phyloP scores from a whole-genome alignment of 2,113 vertebrate genomes.

The Tachycineta bicolor region DNA sequence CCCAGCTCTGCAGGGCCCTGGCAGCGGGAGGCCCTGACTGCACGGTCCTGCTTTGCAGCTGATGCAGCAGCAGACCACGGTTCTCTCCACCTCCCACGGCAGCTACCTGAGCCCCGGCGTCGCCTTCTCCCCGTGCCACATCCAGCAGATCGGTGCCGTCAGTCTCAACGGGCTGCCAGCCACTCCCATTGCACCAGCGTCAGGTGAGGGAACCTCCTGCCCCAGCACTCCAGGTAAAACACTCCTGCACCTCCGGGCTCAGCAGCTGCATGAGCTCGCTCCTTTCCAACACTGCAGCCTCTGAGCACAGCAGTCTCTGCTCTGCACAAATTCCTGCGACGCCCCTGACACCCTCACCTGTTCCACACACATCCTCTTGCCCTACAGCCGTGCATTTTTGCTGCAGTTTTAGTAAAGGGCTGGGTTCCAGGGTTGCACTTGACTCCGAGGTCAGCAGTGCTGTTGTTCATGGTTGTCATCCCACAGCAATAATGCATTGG shows the following conservation, averaged over 20 bases:
- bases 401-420: neutral
- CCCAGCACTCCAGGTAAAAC: neutral
- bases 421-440: neutral
- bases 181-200: constrained; percentile 85
- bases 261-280: neutral
- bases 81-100: constrained; percentile 93
- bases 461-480: neutral
- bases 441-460: neutral
- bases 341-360: fast-evolving
- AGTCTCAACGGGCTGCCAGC: constrained; percentile 93
- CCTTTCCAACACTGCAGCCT: neutral
- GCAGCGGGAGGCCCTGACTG: neutral
- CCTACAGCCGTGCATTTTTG: neutral
- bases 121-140: constrained; percentile 92
- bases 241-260: neutral
- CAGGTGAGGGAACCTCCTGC: constrained; percentile 78
- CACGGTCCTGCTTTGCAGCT: constrained; percentile 75
- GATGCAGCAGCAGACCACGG: constrained; percentile 98
- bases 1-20: neutral
- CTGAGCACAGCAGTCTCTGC: neutral
- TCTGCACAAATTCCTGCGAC: neutral
- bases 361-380: fast-evolving
- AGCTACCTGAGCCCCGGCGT: constrained; percentile 94
- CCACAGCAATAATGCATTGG: neutral
- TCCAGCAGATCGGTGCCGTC: constrained; percentile 97